Percentiles rank a stretch among this genome's conserved stretches.
Evolutionary conservation across 2,888 invertebrate genomes (phyloP).

Genomic region (Perizoma affinitatum): DNA sequence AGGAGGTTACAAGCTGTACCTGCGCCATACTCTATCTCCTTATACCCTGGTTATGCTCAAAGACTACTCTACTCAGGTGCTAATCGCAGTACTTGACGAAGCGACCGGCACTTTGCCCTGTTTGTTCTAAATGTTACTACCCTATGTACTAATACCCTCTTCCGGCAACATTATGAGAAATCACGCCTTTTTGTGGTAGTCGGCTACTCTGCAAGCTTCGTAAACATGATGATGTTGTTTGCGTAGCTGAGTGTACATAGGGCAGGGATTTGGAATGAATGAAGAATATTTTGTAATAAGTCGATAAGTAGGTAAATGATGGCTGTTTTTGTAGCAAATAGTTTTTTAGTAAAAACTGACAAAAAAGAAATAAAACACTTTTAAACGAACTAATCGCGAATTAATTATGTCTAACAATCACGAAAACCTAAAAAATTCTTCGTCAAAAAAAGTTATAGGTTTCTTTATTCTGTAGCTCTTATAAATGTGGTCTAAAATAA

Average conservation of each 20-base stretch:
- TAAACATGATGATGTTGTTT: conserved; percentile 43
- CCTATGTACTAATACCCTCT: conserved; percentile 72
- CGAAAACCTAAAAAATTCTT: too few relatives aligned
- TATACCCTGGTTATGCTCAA: neutral
- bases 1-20: too few relatives aligned
- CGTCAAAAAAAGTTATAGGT: too few relatives aligned
- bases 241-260: conserved; percentile 33
- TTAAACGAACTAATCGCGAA: too few relatives aligned
- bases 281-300: conserved; percentile 10
- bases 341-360: too few relatives aligned
- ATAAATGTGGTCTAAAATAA: too few relatives aligned
- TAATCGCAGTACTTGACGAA: conserved; percentile 64
- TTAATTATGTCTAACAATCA: too few relatives aligned
- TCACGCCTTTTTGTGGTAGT: conserved; percentile 55
- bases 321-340: too few relatives aligned
- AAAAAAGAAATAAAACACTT: too few relatives aligned
- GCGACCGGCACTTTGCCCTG: conserved; percentile 71
- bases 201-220: conserved; percentile 52
- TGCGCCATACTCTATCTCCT: too few relatives aligned
- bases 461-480: too few relatives aligned
- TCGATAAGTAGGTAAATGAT: too few relatives aligned
- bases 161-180: conserved; percentile 76
- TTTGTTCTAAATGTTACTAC: conserved; percentile 72
- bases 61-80: conserved; percentile 64
- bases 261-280: conserved; percentile 31